Evolutionary conservation across 2,797 vertebrate genomes (phyloP).

Genomic region (Moxostoma hubbsi): DNA sequence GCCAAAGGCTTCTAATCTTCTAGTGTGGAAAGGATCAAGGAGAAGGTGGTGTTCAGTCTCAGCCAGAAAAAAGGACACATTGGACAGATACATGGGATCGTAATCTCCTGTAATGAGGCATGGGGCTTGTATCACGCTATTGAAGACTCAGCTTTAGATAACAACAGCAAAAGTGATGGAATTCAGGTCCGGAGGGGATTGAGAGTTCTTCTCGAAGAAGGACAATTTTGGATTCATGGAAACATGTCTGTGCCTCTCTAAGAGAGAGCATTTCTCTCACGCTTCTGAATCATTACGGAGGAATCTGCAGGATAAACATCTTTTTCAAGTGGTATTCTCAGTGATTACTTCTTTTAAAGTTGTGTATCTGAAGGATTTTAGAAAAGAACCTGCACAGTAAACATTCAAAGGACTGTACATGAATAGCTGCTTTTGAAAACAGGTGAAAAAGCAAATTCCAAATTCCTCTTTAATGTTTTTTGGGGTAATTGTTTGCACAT

Average conservation of each 20-base stretch:
- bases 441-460: constrained; percentile 11
- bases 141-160: constrained; percentile 2
- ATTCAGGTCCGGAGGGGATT: neutral
- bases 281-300: constrained; percentile 58
- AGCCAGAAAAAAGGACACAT: constrained; percentile 16
- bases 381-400: constrained; percentile 38
- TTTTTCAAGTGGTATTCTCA: constrained; percentile 41
- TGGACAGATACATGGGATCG: constrained; percentile 1
- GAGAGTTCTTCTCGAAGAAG: neutral
- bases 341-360: constrained; percentile 31
- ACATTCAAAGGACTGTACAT: constrained; percentile 29
- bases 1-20: constrained; percentile 36
- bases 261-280: constrained; percentile 19
- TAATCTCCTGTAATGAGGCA: constrained; percentile 29
- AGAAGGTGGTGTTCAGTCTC: constrained; percentile 40
- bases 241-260: constrained; percentile 22
- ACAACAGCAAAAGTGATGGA: constrained; percentile 12
- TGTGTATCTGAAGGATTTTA: constrained; percentile 18
- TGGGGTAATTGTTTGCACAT: constrained; percentile 6
- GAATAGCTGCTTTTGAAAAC: constrained; percentile 37
- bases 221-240: constrained; percentile 4
- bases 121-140: constrained; percentile 3
- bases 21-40: constrained; percentile 43
- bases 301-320: constrained; percentile 60
- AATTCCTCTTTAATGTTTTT: neutral